These are phyloP conservation scores for Micrastur ruficollis DNA, from an alignment of 2,797 vertebrate species.

Conservation along the genomic window DNA sequence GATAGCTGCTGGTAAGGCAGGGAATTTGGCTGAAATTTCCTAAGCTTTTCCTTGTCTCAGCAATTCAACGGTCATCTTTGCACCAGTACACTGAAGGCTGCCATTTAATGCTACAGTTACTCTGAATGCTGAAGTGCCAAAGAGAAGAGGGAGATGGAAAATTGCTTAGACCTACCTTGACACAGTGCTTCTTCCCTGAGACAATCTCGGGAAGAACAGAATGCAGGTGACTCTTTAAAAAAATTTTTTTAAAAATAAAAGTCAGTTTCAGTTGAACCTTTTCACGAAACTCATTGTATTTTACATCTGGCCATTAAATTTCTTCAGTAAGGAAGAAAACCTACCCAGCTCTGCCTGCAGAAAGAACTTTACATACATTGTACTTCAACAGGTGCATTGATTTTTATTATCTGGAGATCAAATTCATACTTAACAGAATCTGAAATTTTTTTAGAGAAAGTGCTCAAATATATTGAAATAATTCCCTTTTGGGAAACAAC, in stretches of 20 bases:
- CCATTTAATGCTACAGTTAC: not conserved
- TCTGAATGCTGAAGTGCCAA: not conserved
- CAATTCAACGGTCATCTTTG: not conserved
- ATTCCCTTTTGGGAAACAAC: constrained; percentile 8
- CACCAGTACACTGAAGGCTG: not conserved
- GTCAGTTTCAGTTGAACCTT: not conserved
- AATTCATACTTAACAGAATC: not conserved
- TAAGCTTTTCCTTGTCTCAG: not conserved
- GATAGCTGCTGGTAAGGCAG: not conserved
- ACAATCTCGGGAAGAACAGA: not conserved
- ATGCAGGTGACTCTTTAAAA: not conserved
- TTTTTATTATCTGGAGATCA: constrained; percentile 36
- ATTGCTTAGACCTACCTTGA: not conserved
- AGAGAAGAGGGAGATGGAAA: not conserved
- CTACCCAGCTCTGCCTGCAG: not conserved
- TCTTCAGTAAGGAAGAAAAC: not conserved
- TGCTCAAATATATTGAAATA: not conserved
- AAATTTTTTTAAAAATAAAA: not conserved
- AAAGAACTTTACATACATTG: not conserved
- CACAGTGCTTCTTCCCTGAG: not conserved
- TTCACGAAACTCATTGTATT: not conserved
- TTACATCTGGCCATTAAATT: not conserved
- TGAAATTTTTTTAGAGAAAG: constrained; percentile 20
- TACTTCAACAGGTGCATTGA: constrained; percentile 26
- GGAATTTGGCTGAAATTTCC: not conserved